phyloP scores from a whole-genome alignment of 2,888 invertebrate species.

The Drosophila rellima region DNA sequence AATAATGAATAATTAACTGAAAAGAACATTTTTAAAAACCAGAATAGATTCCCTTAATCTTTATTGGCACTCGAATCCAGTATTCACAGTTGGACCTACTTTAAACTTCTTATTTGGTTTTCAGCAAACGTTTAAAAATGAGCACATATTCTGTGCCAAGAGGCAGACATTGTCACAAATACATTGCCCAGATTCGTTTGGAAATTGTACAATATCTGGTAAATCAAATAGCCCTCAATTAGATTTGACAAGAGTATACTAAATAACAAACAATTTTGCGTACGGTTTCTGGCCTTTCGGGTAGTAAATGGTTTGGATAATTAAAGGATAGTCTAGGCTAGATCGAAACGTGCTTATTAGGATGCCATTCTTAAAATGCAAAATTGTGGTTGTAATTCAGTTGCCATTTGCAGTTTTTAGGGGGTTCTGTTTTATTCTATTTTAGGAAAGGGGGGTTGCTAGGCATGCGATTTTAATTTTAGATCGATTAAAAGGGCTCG shows the following conservation, averaged over 20 bases:
- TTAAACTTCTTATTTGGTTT: too few relatives aligned
- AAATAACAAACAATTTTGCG: conserved; percentile 11
- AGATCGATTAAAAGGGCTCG: conserved; percentile 77
- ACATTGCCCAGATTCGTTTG: not conserved
- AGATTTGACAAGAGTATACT: not conserved
- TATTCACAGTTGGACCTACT: too few relatives aligned
- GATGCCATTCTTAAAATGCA: conserved; percentile 32
- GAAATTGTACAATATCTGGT: not conserved
- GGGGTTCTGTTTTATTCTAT: conserved; percentile 1
- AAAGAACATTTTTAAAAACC: too few relatives aligned
- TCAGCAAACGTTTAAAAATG: too few relatives aligned
- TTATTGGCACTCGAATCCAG: too few relatives aligned
- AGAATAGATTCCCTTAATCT: too few relatives aligned
- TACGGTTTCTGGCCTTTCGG: not conserved
- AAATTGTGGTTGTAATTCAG: conserved; percentile 27
- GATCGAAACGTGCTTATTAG: conserved; percentile 18
- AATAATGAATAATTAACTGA: too few relatives aligned
- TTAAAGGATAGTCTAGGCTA: conserved; percentile 7
- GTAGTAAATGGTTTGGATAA: conserved; percentile 12
- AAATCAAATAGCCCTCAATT: conserved; percentile 11
- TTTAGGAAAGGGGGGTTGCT: conserved; percentile 54
- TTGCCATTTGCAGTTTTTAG: conserved; percentile 31
- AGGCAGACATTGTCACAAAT: too few relatives aligned
- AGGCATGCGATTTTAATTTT: conserved; percentile 72
- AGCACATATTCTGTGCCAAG: too few relatives aligned